These are phyloP conservation scores for Sebastes paucispinis DNA, from an alignment of 2,797 vertebrate species.

Conservation along the genomic window DNA sequence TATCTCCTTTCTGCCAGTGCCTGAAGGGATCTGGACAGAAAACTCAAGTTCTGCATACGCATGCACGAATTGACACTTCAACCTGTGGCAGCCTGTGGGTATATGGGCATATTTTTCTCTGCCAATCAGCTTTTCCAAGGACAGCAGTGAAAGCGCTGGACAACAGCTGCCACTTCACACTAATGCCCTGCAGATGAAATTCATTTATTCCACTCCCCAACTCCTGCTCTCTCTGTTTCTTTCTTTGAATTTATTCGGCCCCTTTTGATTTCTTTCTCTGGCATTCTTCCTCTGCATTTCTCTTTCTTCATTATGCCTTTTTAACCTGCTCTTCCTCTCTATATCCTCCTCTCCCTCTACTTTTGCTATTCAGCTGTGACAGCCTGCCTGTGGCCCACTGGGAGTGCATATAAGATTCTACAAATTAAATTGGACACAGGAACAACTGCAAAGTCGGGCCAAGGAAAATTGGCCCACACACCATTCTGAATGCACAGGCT, in stretches of 20 bases:
- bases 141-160: conserved; percentile 21
- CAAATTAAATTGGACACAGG: conserved; percentile 64
- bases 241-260: conserved; percentile 45
- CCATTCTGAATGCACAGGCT: conserved; percentile 14
- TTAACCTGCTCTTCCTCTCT: conserved; percentile 42
- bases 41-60: conserved; percentile 10
- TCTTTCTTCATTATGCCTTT: conserved; percentile 23
- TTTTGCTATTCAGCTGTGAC: conserved; percentile 62
- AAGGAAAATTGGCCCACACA: conserved; percentile 23
- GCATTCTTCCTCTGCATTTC: conserved; percentile 11
- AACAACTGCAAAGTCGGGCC: conserved; percentile 42
- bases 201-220: conserved; percentile 60
- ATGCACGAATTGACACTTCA: conserved; percentile 19
- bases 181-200: conserved; percentile 61
- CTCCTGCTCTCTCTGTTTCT: conserved; percentile 15
- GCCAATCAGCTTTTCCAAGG: conserved; percentile 45
- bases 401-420: conserved; percentile 41
- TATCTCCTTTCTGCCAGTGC: conserved; percentile 3
- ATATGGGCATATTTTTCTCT: conserved; percentile 24
- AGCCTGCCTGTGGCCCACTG: conserved; percentile 37
- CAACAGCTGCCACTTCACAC: conserved; percentile 66
- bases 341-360: conserved; percentile 9
- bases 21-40: conserved; percentile 30
- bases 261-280: conserved; percentile 41
- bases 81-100: conserved; percentile 23